Evolutionary conservation across 2,113 vertebrate species (phyloP).

Genomic region (Syngnathus floridae): DNA sequence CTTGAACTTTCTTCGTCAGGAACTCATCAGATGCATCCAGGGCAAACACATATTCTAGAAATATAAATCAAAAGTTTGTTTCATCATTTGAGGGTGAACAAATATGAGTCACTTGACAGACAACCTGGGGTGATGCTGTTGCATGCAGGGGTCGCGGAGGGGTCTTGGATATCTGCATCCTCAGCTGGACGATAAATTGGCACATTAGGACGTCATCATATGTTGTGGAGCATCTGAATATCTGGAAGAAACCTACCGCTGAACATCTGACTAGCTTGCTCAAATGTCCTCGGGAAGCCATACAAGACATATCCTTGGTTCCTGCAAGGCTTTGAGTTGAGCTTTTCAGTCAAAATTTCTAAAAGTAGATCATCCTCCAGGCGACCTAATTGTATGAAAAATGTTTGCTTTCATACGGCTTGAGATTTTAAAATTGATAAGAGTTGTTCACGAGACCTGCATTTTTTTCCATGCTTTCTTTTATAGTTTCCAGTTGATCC

Average conservation of each 20-base stretch:
- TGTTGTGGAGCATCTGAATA: background rate
- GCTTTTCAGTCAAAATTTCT: slow-evolving; percentile 77
- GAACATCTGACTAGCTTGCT: slow-evolving; percentile 80
- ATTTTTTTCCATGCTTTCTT: slow-evolving; percentile 74
- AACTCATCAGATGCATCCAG: slow-evolving; percentile 82
- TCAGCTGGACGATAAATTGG: slow-evolving; percentile 53
- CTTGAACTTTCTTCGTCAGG: slow-evolving; percentile 77
- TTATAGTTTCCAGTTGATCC: slow-evolving; percentile 69
- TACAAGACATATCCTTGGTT: slow-evolving; percentile 93
- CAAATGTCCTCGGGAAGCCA: slow-evolving; percentile 80
- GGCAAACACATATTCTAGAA: slow-evolving; percentile 78
- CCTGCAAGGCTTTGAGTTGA: slow-evolving; percentile 81
- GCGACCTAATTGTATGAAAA: slow-evolving; percentile 58
- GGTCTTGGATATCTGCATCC: slow-evolving; percentile 62
- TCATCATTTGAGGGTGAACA: background rate
- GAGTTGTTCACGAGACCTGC: slow-evolving; percentile 1
- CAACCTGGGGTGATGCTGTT: slow-evolving; percentile 83
- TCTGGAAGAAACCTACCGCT: slow-evolving; percentile 61
- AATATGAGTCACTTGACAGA: background rate
- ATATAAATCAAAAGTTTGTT: slow-evolving; percentile 14
- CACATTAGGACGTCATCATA: background rate
- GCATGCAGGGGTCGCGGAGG: slow-evolving; percentile 39
- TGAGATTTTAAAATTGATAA: background rate
- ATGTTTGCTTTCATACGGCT: background rate
- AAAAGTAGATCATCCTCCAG: slow-evolving; percentile 69